phyloP scores from a whole-genome alignment of 1,140 invertebrate genomes.

The Ctenoplectra terminalis region DNA sequence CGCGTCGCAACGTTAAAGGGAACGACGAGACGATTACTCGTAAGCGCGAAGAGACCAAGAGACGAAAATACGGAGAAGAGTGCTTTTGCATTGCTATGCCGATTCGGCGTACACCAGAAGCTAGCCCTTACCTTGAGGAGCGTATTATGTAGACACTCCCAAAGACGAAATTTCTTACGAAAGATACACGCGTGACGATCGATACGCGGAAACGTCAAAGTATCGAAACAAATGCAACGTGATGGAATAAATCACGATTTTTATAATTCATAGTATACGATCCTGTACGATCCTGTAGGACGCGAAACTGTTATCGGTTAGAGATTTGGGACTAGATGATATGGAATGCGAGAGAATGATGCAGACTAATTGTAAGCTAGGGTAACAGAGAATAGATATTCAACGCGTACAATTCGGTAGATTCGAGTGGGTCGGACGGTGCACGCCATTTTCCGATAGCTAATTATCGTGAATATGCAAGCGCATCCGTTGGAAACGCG shows the following conservation, averaged over 20 bases:
- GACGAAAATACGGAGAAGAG: background rate
- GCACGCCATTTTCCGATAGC: slow-evolving; percentile 59
- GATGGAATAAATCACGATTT: background rate
- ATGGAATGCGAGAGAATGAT: background rate
- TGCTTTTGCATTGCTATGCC: no score
- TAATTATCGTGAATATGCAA: slow-evolving; percentile 63
- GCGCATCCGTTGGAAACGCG: slow-evolving; percentile 39
- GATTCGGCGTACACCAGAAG: no score
- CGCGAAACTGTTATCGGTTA: slow-evolving; percentile 34
- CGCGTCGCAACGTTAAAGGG: slow-evolving; percentile 30
- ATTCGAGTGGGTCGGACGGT: slow-evolving; percentile 46
- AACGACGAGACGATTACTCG: no score
- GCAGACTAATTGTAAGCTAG: background rate
- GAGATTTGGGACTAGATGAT: slow-evolving; percentile 8
- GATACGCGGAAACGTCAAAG: background rate
- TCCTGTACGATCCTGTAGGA: slow-evolving; percentile 9
- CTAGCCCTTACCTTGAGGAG: no score
- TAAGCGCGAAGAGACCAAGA: slow-evolving; percentile 7
- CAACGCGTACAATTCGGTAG: slow-evolving; percentile 42
- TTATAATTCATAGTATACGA: no score
- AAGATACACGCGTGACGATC: no score
- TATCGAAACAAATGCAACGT: background rate
- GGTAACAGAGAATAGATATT: slow-evolving; percentile 26
- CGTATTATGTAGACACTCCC: no score
- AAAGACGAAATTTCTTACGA: no score